phyloP scores from a whole-genome alignment of 2,113 vertebrate species.

The Erinaceus europaeus region DNA sequence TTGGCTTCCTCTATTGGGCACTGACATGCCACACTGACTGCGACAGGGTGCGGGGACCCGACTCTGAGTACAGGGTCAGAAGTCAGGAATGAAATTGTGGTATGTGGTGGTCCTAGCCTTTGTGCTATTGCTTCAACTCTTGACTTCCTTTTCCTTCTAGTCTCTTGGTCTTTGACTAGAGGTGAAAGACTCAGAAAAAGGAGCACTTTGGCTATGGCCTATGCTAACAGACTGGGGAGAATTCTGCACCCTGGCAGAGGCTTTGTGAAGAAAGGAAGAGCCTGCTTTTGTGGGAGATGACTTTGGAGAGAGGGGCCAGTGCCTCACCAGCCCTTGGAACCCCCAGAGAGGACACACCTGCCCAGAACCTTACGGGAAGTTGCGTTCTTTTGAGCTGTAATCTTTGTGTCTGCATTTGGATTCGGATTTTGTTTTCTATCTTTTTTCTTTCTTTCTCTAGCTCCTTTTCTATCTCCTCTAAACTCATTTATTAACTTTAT shows the following conservation, averaged over 20 bases:
- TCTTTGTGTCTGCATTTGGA: background rate
- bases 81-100: background rate
- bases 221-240: background rate
- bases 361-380: background rate
- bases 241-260: background rate
- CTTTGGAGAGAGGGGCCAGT: background rate
- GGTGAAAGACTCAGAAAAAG: slow-evolving; percentile 13
- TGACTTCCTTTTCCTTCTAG: background rate
- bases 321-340: no score
- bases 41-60: background rate
- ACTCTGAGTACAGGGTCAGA: background rate
- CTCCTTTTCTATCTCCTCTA: no score
- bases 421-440: slow-evolving; percentile 22
- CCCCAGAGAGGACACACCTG: no score
- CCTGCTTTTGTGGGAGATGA: background rate
- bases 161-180: slow-evolving; percentile 7
- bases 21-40: background rate
- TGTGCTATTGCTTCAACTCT: background rate
- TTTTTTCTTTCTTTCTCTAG: no score
- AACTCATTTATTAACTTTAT: no score
- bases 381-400: background rate
- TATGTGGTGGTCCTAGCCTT: background rate
- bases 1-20: background rate
- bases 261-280: background rate
- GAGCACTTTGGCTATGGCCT: background rate